phyloP scores from a whole-genome alignment of 2,797 vertebrate genomes.

The Lophotriccus pileatus region DNA sequence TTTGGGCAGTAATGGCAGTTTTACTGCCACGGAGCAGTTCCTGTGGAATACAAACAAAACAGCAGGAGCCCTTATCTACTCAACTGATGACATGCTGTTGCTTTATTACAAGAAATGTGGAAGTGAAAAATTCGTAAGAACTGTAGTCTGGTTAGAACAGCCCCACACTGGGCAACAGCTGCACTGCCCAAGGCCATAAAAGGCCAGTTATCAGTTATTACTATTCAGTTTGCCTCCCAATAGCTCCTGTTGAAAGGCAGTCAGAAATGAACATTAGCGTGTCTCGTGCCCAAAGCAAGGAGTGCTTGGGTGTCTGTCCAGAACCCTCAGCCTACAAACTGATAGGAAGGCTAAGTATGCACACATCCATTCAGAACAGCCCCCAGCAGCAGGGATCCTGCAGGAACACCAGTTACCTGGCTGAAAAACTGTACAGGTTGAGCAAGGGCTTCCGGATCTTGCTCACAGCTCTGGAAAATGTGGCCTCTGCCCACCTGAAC shows the following conservation, averaged over 20 bases:
- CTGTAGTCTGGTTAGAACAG: neutral
- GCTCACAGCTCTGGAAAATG: slow-evolving; percentile 72
- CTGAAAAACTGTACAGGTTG: slow-evolving; percentile 78
- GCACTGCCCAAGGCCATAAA: neutral
- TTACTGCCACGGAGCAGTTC: slow-evolving; percentile 70
- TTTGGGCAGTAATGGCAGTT: slow-evolving; percentile 67
- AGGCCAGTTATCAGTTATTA: neutral
- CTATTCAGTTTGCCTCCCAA: neutral
- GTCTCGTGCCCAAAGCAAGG: neutral
- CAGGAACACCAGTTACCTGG: slow-evolving; percentile 72
- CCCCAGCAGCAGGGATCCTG: neutral
- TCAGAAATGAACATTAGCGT: neutral
- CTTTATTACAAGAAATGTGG: slow-evolving; percentile 8
- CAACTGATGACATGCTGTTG: neutral
- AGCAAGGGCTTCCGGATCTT: slow-evolving; percentile 78
- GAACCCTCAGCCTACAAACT: neutral
- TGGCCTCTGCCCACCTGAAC: slow-evolving; percentile 79
- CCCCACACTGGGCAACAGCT: neutral
- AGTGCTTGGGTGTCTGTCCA: neutral
- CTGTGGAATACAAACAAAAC: slow-evolving; percentile 65
- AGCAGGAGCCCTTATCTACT: neutral
- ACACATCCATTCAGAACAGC: neutral
- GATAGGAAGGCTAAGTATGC: neutral
- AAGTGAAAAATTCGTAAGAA: slow-evolving; percentile 8
- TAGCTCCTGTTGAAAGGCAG: neutral